These are phyloP conservation scores for Eubasilissa regina DNA, from an alignment of 1,140 invertebrate genomes.

Conservation along the genomic window DNA sequence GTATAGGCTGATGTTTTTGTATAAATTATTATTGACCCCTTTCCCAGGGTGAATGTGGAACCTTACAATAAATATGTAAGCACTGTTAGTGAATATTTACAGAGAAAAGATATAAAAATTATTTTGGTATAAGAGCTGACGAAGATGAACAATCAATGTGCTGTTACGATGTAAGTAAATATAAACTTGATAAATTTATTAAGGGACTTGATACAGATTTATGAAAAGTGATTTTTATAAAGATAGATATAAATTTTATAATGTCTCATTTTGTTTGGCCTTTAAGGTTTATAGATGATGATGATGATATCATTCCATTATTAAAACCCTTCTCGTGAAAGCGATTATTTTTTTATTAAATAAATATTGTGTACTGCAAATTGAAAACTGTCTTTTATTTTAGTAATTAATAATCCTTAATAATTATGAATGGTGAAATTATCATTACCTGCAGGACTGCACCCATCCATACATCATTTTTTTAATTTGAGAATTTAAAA, in stretches of 20 bases:
- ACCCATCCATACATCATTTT: too few species aligned
- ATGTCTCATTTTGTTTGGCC: conserved; percentile 60
- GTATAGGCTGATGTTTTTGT: conserved; percentile 58
- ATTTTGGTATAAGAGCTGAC: conserved; percentile 59
- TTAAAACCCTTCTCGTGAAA: conserved; percentile 60
- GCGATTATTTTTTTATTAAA: conserved; percentile 62
- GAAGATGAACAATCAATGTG: conserved; percentile 59
- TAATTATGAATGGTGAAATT: too few species aligned
- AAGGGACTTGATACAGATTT: conserved; percentile 58
- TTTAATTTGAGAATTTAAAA: too few species aligned
- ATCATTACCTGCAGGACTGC: too few species aligned
- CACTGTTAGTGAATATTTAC: conserved; percentile 56
- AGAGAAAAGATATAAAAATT: conserved; percentile 57
- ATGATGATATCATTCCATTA: conserved; percentile 57
- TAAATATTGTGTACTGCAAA: conserved; percentile 61
- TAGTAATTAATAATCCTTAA: too few species aligned
- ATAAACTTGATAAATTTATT: conserved; percentile 58
- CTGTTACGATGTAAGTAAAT: conserved; percentile 58
- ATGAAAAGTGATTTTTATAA: conserved; percentile 61
- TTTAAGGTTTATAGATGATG: conserved; percentile 60
- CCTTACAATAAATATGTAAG: conserved; percentile 57
- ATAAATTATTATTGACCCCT: conserved; percentile 47
- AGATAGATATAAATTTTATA: conserved; percentile 62
- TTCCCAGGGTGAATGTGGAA: conserved; percentile 33
- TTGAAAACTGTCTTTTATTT: conserved; percentile 46